phyloP scores from a whole-genome alignment of 2,797 vertebrate genomes.

The Trematomus bernacchii region DNA sequence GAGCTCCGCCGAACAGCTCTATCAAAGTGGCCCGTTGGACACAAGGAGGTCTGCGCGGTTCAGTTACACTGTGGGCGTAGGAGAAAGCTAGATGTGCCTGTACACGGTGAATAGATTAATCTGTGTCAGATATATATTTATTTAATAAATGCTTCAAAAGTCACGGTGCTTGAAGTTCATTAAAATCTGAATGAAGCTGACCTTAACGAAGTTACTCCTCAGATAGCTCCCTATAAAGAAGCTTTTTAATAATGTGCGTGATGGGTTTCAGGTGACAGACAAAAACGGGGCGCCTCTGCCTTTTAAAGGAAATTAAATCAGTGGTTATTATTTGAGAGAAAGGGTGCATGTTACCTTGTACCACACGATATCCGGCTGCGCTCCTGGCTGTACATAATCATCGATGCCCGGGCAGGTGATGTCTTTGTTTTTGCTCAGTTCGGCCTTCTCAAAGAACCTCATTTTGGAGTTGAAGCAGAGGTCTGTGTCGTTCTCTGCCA shows the following conservation, averaged over 20 bases:
- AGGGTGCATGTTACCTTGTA: conserved; percentile 90
- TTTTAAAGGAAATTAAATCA: not conserved
- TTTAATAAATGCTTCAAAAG: conserved; percentile 5
- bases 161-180: conserved; percentile 33
- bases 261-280: conserved; percentile 1
- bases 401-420: conserved; percentile 95
- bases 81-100: not conserved
- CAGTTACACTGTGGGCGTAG: conserved; percentile 22
- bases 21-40: conserved; percentile 41
- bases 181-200: conserved; percentile 20
- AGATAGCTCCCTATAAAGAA: conserved; percentile 10
- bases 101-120: not conserved
- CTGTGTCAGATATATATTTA: conserved; percentile 2
- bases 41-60: conserved; percentile 32
- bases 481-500: conserved; percentile 97
- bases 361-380: conserved; percentile 94
- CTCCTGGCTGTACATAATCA: conserved; percentile 92
- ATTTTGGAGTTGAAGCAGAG: conserved; percentile 99
- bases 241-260: not conserved
- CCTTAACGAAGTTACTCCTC: conserved; percentile 18
- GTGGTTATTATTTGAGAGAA: not conserved
- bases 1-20: conserved; percentile 45
- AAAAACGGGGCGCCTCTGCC: not conserved
- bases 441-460: conserved; percentile 97
- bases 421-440: conserved; percentile 98